phyloP scores from a whole-genome alignment of 2,113 vertebrate species.

The Macquaria australasica region DNA sequence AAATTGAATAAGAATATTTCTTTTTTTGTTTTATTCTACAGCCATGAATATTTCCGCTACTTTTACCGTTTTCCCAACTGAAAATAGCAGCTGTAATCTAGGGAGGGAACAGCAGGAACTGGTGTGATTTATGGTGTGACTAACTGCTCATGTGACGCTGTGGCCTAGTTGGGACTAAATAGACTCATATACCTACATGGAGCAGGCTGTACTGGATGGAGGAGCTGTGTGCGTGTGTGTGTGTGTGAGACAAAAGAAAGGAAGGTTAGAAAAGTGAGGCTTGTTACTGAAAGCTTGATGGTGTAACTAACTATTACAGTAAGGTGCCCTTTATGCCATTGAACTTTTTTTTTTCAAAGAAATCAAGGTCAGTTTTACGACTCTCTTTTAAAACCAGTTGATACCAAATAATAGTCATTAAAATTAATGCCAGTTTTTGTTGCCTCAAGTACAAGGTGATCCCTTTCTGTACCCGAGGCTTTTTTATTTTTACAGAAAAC shows the following conservation, averaged over 20 bases:
- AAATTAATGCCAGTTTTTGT: not conserved
- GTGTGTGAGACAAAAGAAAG: conserved; percentile 16
- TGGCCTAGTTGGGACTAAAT: conserved; percentile 75
- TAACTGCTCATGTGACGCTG: conserved; percentile 64
- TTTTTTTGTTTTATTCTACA: conserved; percentile 13
- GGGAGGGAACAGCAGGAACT: conserved; percentile 51
- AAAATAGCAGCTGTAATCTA: conserved; percentile 71
- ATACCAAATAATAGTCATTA: not conserved
- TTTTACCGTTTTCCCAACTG: conserved; percentile 10
- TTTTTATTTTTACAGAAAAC: not conserved
- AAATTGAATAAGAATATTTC: conserved; percentile 51
- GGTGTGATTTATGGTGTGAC: conserved; percentile 71
- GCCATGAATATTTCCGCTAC: conserved; percentile 40
- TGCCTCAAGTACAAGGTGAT: not conserved
- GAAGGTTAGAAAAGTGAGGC: conserved; percentile 7
- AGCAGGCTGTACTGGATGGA: conserved; percentile 29
- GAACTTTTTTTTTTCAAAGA: not conserved
- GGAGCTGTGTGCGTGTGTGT: conserved; percentile 1
- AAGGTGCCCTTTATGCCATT: not conserved
- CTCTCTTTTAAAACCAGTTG: not conserved
- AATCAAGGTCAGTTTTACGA: not conserved
- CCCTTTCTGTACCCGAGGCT: not conserved
- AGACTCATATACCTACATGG: conserved; percentile 43
- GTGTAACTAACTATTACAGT: not conserved
- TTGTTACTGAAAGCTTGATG: conserved; percentile 6